Conservation (phyloP, 2,888 invertebrate genomes). For the Endotricha flammealis region DNA sequence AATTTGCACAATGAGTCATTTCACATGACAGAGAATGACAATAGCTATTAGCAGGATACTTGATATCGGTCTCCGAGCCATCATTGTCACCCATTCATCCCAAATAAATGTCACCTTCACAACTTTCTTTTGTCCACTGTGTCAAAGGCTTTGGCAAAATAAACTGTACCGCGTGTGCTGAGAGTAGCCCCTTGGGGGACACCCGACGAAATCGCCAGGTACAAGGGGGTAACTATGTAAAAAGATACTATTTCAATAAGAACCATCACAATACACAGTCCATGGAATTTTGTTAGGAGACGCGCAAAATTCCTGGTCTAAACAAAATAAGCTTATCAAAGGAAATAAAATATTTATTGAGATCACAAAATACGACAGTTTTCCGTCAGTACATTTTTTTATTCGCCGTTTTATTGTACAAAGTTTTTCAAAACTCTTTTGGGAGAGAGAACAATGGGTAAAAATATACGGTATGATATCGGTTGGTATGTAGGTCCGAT, state of each 20-base stretch:
- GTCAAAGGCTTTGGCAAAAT: background rate
- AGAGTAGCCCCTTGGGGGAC: background rate
- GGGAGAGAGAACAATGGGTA: too few relatives aligned
- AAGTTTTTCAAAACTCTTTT: too few relatives aligned
- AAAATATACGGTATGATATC: too few relatives aligned
- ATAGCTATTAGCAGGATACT: slow-evolving; percentile 3
- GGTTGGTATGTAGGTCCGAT: too few relatives aligned
- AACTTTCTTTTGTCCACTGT: slow-evolving; percentile 6
- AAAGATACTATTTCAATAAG: background rate
- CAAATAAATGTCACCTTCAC: slow-evolving; percentile 7
- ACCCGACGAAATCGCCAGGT: slow-evolving; percentile 2
- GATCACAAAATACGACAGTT: too few relatives aligned
- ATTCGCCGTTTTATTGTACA: too few relatives aligned
- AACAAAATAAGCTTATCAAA: too few relatives aligned
- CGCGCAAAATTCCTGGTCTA: too few relatives aligned
- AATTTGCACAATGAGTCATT: too few relatives aligned
- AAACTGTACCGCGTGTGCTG: background rate
- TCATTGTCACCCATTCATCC: background rate
- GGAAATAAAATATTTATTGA: too few relatives aligned
- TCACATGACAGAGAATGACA: background rate
- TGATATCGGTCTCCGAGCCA: slow-evolving; percentile 7
- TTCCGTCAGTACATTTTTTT: too few relatives aligned
- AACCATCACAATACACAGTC: background rate
- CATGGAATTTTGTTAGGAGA: background rate
- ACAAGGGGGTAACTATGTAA: slow-evolving; percentile 12